Conservation (phyloP, 2,888 invertebrate genomes). For the Acrocera orbiculus region DNA sequence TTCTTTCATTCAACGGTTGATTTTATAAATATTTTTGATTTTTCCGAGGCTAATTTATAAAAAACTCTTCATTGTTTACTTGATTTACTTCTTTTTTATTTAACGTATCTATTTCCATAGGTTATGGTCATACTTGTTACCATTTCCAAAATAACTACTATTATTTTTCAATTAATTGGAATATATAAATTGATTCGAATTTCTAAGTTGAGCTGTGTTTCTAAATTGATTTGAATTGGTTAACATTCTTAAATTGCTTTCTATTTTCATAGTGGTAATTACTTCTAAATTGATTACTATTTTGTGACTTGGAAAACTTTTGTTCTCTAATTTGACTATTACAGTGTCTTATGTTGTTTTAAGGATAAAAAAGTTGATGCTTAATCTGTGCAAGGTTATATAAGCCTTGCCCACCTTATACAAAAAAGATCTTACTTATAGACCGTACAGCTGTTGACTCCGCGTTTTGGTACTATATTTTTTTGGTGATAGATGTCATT, state of each 20-base stretch:
- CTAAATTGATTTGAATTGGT: background rate
- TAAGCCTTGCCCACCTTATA: constrained; percentile 1
- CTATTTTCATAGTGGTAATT: background rate
- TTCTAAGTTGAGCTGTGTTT: background rate
- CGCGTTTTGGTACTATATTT: too few species aligned
- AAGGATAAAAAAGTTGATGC: background rate
- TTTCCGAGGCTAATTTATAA: constrained; percentile 6
- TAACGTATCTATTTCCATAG: background rate
- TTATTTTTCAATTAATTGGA: background rate
- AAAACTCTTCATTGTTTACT: constrained; percentile 7
- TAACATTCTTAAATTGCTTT: background rate
- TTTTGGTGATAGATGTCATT: too few species aligned
- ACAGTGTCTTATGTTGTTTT: background rate
- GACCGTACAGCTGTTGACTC: too few species aligned
- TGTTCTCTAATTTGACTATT: background rate
- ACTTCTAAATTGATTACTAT: background rate
- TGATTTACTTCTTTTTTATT: constrained; percentile 3
- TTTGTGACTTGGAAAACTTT: too few species aligned
- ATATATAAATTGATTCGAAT: background rate
- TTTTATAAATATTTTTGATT: constrained; percentile 4
- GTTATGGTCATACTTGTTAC: background rate
- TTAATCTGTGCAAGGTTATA: constrained; percentile 1
- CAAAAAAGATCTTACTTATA: background rate
- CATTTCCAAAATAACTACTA: background rate
- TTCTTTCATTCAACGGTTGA: constrained; percentile 1